Base-by-base conservation (phyloP, 2,797 vertebrate genomes). In the Sternarchorhynchus goeldii region DNA sequence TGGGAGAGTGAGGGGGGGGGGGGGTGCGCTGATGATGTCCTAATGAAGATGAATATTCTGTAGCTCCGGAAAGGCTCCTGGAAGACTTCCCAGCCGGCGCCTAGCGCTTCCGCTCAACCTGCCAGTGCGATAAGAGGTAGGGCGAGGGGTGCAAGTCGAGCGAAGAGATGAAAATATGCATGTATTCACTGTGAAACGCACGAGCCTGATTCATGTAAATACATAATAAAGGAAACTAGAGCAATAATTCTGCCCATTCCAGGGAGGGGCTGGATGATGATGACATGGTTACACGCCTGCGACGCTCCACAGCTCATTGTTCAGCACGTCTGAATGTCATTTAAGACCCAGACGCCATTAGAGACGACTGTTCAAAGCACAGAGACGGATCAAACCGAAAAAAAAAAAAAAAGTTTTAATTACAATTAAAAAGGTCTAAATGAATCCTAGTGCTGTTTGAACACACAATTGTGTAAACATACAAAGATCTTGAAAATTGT, bases 11-110 rank as follows among this genome's bases (percentile, higher is more conserved):
- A n/a, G n/a, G 25, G 25, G 25, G 25, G 25, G 25, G 25, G 25
- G 85, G 86, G 87, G 87, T 86, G 87, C 87, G 89, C 85, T 82
- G 87, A 90, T 89, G 82, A 91, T 88, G 88, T 87, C 86, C 82
- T 93, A 94, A 94, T 94, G 91, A 95, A 95, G 93, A 94, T 92
- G 83, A 93, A 94, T 95, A 94, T 95, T 89, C 88, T 91, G 90
- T 87, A 89, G 86, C 86, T 86, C 90, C 88, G 82, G 86, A 88
- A 87, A 87, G 80, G 75, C 91, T 95, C 91, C 92, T 95, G 88
- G 89, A 93, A 87, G 84, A 66, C 88, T 90, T 89, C 91, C 93
- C 89, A 85, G 85, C 84, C 91, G 83, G 91, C 91, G 79, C 85
- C 86, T 86, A 75, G 86, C 82, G 85, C 84, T 88, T 87, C 86